Base-by-base conservation (phyloP, 2,888 invertebrate species). In the Ichneumon xanthorius region DNA sequence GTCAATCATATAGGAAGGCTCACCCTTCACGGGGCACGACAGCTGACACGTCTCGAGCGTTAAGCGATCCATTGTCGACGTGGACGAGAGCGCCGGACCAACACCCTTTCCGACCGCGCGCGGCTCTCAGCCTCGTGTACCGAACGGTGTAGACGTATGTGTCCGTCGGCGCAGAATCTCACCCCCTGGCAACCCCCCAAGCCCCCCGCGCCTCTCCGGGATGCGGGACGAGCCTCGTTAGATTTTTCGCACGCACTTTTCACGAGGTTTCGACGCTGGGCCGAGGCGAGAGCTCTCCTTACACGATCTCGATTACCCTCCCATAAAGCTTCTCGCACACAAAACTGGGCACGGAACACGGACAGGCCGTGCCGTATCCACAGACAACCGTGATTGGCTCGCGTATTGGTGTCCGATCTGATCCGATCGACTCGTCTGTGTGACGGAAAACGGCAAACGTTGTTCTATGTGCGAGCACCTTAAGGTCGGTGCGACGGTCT, bases 11-110 rank as follows among this genome's bases (percentile, higher is more conserved):
- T 82, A 80, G 81, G 86, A 88, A 87, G 82, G 85, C 81, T 82
- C 84, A 85, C 88, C 89, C 90, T 89, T 86, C 84, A 85, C 88
- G 87, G 87, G 85, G 87, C 86, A 80, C 88, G 90, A 92, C 92
- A 92, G 92, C 92, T 92, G 92, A 92, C 93, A 89, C 89, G 87
- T 92, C 90, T 89, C 89, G 86, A 87, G 88, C 88, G 88, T 88
- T 92, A 92, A 92, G 90, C 92, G 91, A 92, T 91, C 91, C 89
- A 92, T 92, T 92, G 92, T 92, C 87, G 88, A 87, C 85, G 87
- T 80, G 50, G 61, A 65, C 45, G 33, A 26, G 40, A 22, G 72
- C 53, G 72, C 45, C 77, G 73, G 65, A 70, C 67, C 37, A 71
- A 26, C 72, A 53, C 58, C 45, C 72, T 77, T 75, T 58, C 81